Evolutionary conservation across 2,888 invertebrate species (phyloP).

Genomic region (Sicus ferrugineus): DNA sequence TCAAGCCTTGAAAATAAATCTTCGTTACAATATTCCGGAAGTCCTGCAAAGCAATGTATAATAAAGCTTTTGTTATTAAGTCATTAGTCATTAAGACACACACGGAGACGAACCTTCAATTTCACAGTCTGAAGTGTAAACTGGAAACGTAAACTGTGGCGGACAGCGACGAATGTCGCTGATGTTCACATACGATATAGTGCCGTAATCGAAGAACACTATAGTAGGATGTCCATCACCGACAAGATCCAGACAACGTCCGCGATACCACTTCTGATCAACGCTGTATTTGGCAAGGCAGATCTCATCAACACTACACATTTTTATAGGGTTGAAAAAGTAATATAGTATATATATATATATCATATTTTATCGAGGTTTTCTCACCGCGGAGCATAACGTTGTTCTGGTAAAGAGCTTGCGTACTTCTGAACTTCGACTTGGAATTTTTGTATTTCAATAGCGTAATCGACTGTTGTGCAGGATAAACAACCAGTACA

Average conservation of each 20-base stretch:
- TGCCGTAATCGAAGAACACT: slow-evolving; percentile 60
- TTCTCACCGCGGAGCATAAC: slow-evolving; percentile 56
- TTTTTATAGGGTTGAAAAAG: not conserved
- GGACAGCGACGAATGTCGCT: slow-evolving; percentile 58
- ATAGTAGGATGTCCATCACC: slow-evolving; percentile 62
- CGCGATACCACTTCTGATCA: slow-evolving; percentile 59
- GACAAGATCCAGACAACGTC: slow-evolving; percentile 55
- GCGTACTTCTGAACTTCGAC: slow-evolving; percentile 54
- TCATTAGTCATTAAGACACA: too few relatives aligned
- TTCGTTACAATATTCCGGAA: slow-evolving; percentile 40
- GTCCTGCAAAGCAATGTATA: slow-evolving; percentile 34
- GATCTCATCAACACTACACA: slow-evolving; percentile 50
- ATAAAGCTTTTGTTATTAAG: too few relatives aligned
- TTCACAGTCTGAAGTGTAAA: slow-evolving; percentile 53
- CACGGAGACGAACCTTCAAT: slow-evolving; percentile 46
- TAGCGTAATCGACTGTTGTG: slow-evolving; percentile 49
- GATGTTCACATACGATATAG: slow-evolving; percentile 50
- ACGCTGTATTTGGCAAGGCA: slow-evolving; percentile 56
- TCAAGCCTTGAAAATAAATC: slow-evolving; percentile 42
- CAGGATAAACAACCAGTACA: slow-evolving; percentile 54
- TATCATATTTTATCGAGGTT: not conserved
- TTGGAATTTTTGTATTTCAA: slow-evolving; percentile 54
- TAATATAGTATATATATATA: not conserved
- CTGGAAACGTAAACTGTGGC: slow-evolving; percentile 54
- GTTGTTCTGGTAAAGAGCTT: slow-evolving; percentile 38